Percentiles rank a stretch among this genome's conserved stretches.
phyloP scores from a whole-genome alignment of 2,113 vertebrate genomes.

The Gasterosteus aculeatus region DNA sequence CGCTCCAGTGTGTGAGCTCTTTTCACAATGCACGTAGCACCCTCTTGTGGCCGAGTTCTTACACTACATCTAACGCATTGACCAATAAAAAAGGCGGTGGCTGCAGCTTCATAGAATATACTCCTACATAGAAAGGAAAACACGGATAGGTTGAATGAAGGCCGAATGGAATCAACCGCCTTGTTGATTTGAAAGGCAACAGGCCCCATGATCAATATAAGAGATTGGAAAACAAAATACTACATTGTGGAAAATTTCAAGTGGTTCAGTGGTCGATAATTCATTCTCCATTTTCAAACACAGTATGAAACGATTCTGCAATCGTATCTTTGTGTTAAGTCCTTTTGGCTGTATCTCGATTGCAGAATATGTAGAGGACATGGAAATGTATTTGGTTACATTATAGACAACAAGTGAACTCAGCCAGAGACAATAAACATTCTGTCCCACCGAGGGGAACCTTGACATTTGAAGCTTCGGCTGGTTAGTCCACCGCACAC shows the following conservation, averaged over 20 bases:
- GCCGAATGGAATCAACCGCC: conserved; percentile 9
- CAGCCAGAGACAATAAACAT: conserved; percentile 16
- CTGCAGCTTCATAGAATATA: not conserved
- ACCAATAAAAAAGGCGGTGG: not conserved
- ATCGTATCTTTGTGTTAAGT: conserved; percentile 6
- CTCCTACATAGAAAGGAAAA: conserved; percentile 8
- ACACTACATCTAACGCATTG: conserved; percentile 30
- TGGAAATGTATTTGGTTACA: conserved; percentile 15
- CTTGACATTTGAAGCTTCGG: conserved; percentile 26
- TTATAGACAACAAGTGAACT: conserved; percentile 22
- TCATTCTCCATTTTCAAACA: not conserved
- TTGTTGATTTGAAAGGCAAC: conserved; percentile 21
- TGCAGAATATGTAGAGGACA: not conserved
- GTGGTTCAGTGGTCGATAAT: not conserved
- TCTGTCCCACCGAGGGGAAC: conserved; percentile 10
- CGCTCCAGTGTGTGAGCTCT: not conserved
- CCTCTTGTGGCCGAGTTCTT: conserved; percentile 61
- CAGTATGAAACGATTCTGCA: conserved; percentile 14
- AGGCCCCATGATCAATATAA: conserved; percentile 12
- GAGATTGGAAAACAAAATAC: conserved; percentile 16
- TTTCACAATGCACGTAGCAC: conserved; percentile 45
- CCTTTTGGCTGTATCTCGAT: not conserved
- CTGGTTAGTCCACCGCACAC: conserved; percentile 14
- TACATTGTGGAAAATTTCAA: conserved; percentile 22
- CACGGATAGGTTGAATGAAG: conserved; percentile 12